A percentile compares a stretch with the other conserved stretches of the same genome.
Conservation (phyloP, 1,140 invertebrate genomes). For the Paramacrobiotus metropolitanus region DNA sequence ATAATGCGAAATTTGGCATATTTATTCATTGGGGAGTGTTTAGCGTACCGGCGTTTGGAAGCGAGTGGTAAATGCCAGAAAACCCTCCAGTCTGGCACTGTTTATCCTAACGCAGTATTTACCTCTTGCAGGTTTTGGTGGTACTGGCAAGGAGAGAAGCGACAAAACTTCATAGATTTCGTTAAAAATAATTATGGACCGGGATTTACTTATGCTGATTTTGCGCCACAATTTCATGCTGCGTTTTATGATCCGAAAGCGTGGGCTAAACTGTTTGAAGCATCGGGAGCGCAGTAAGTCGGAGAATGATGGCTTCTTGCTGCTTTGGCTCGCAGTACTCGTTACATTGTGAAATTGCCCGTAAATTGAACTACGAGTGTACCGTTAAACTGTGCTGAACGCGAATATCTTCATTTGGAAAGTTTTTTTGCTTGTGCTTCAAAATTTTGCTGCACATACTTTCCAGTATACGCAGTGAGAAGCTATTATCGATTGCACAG, state of each 20-base stretch:
- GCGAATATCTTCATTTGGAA: no score
- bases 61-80: conserved; percentile 41
- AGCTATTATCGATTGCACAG: no score
- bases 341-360: background rate
- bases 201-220: conserved; percentile 61
- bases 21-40: conserved; percentile 84
- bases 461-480: no score
- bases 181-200: conserved; percentile 52
- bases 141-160: conserved; percentile 13
- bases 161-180: conserved; percentile 12
- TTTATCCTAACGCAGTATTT: background rate
- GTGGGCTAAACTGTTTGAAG: conserved; percentile 47
- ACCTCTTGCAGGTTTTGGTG: conserved; percentile 13
- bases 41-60: conserved; percentile 54
- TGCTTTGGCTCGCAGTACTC: background rate
- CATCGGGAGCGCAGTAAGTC: conserved; percentile 47
- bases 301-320: no score
- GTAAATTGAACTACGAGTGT: no score
- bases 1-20: conserved; percentile 66
- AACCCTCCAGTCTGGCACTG: background rate
- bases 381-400: no score
- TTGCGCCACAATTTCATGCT: conserved; percentile 49
- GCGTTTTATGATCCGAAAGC: conserved; percentile 51
- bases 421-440: no score
- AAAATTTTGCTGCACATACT: no score